phyloP scores from a whole-genome alignment of 2,113 vertebrate species.

The Phrynocephalus versicolor region DNA sequence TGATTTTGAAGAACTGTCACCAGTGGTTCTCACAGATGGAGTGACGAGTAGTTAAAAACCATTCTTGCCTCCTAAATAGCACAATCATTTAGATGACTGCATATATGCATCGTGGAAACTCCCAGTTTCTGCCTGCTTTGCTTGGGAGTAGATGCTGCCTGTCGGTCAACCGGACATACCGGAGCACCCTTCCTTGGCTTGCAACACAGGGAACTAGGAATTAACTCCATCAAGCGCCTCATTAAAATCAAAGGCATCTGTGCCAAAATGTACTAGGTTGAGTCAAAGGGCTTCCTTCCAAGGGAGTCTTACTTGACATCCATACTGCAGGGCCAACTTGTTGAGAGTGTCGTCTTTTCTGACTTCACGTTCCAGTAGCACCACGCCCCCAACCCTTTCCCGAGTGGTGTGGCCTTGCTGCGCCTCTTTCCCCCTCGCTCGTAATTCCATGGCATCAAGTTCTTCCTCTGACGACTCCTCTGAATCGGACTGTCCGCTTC shows the following conservation, averaged over 20 bases:
- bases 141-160: neutral
- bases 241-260: neutral
- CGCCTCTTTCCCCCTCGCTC: slow-evolving; percentile 70
- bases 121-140: neutral
- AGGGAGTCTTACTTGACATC: slow-evolving; percentile 85
- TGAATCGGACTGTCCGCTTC: slow-evolving; percentile 59
- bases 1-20: neutral
- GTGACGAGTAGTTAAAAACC: neutral
- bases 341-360: slow-evolving; percentile 85
- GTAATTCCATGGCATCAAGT: slow-evolving; percentile 72
- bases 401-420: slow-evolving; percentile 43
- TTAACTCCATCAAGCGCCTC: neutral
- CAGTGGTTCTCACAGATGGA: neutral
- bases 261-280: neutral
- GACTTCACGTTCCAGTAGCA: slow-evolving; percentile 84
- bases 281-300: neutral
- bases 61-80: no score
- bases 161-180: neutral
- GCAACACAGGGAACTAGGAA: neutral
- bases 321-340: slow-evolving; percentile 93
- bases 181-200: neutral
- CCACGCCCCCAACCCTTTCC: slow-evolving; percentile 61
- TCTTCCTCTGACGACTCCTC: slow-evolving; percentile 85
- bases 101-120: neutral
- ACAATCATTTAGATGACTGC: neutral